Conservation (phyloP, 2,113 vertebrate species). For the Rana temporaria region DNA sequence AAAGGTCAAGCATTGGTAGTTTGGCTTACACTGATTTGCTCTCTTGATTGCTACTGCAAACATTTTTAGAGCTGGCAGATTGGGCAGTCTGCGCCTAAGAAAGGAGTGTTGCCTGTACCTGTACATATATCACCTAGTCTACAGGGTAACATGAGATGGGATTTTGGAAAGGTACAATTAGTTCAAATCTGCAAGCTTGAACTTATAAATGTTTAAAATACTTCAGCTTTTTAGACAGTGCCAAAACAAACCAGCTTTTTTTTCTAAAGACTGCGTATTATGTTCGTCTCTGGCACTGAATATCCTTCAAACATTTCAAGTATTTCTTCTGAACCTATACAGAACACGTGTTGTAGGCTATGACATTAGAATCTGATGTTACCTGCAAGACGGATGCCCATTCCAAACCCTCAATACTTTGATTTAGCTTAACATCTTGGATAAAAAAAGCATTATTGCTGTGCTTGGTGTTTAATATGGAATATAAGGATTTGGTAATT, state of each 20-base stretch:
- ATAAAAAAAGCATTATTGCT: no score
- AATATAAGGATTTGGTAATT: no score
- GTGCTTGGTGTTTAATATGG: no score
- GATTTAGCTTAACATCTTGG: no score
- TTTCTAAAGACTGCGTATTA: conserved; percentile 83
- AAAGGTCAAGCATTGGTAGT: no score
- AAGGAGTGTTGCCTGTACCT: conserved; percentile 29
- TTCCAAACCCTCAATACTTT: conserved; percentile 1
- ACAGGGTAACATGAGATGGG: conserved; percentile 67
- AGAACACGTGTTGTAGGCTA: conserved; percentile 72
- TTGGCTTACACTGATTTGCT: neutral
- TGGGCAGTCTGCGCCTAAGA: neutral
- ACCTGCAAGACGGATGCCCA: conserved; percentile 40
- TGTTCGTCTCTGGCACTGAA: conserved; percentile 77
- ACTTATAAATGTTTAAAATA: conserved; percentile 87
- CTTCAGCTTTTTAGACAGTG: conserved; percentile 78
- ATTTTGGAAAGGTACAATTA: conserved; percentile 73
- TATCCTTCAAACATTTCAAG: conserved; percentile 81
- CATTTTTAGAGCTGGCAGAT: neutral
- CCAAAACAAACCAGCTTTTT: conserved; percentile 82
- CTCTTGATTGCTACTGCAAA: neutral
- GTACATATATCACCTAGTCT: conserved; percentile 40
- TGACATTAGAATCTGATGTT: conserved; percentile 74
- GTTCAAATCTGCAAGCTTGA: conserved; percentile 81
- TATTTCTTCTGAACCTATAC: conserved; percentile 81